Conservation (phyloP, 2,797 vertebrate species). For the Psittacula echo region DNA sequence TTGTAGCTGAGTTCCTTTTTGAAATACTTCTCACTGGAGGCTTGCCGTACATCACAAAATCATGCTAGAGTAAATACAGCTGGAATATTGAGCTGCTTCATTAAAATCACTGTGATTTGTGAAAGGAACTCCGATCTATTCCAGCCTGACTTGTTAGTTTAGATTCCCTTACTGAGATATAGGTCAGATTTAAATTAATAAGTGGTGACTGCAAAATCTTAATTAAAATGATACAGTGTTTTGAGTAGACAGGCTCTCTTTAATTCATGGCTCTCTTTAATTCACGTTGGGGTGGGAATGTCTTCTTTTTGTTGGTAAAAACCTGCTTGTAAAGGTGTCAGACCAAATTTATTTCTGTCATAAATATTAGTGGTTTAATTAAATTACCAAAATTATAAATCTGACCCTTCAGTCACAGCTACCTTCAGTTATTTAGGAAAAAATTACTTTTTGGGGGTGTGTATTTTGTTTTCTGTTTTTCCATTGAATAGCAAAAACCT, state of each 20-base stretch:
- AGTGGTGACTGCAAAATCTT: slow-evolving; percentile 19
- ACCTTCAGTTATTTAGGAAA: background rate
- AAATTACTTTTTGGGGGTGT: background rate
- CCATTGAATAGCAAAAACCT: background rate
- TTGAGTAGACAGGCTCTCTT: background rate
- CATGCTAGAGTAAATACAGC: slow-evolving; percentile 36
- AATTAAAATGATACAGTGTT: slow-evolving; percentile 42
- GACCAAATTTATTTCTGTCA: slow-evolving; percentile 16
- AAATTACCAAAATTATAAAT: background rate
- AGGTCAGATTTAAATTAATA: slow-evolving; percentile 57
- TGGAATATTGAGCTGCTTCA: slow-evolving; percentile 30
- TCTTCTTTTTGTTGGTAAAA: slow-evolving; percentile 12
- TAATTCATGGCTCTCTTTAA: slow-evolving; percentile 5
- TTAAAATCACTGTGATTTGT: slow-evolving; percentile 45
- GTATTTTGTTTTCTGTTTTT: background rate
- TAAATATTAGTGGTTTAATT: slow-evolving; percentile 1
- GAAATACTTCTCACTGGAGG: background rate
- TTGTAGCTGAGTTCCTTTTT: background rate
- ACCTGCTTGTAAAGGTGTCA: background rate
- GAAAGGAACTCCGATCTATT: background rate
- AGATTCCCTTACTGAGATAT: slow-evolving; percentile 33
- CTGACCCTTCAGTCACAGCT: background rate
- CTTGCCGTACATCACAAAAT: background rate
- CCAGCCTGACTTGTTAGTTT: slow-evolving; percentile 19
- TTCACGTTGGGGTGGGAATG: slow-evolving; percentile 12